phyloP scores from a whole-genome alignment of 2,797 vertebrate genomes.

The Coregonus ussuriensis region DNA sequence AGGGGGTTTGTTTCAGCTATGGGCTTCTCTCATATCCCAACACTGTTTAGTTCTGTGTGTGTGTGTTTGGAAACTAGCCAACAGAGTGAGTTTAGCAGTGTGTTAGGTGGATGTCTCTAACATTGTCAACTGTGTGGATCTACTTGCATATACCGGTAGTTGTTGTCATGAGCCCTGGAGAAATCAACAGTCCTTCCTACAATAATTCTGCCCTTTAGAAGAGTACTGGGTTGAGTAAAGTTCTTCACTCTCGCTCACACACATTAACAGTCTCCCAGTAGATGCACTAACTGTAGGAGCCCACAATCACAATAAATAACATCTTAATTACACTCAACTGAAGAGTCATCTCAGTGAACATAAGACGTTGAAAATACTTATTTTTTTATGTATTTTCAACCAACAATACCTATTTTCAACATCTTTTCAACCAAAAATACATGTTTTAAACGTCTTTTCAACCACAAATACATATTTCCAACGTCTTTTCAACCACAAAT shows the following conservation, averaged over 20 bases:
- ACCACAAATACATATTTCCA: neutral
- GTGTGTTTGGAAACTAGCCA: neutral
- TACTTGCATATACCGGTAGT: slow-evolving; percentile 57
- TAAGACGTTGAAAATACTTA: slow-evolving; percentile 16
- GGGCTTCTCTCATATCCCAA: slow-evolving; percentile 37
- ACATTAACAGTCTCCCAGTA: slow-evolving; percentile 45
- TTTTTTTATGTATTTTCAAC: slow-evolving; percentile 5
- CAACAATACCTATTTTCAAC: slow-evolving; percentile 3
- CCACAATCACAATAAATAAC: slow-evolving; percentile 50
- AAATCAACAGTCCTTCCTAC: slow-evolving; percentile 13
- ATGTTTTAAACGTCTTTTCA: neutral
- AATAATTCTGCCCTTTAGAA: slow-evolving; percentile 4
- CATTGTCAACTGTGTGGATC: slow-evolving; percentile 32
- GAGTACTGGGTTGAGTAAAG: slow-evolving; percentile 5
- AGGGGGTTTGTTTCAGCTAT: slow-evolving; percentile 49
- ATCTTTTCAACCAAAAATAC: slow-evolving; percentile 8
- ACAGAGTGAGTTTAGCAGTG: slow-evolving; percentile 27
- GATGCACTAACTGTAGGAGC: slow-evolving; percentile 32
- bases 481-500: slow-evolving; percentile 12
- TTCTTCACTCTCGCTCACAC: slow-evolving; percentile 35
- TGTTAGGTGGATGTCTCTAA: slow-evolving; percentile 11
- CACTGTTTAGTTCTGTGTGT: slow-evolving; percentile 33
- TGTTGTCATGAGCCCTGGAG: slow-evolving; percentile 39
- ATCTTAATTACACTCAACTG: slow-evolving; percentile 35
- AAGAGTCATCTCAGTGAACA: slow-evolving; percentile 15